Conservation (phyloP, 2,888 invertebrate genomes). For the Xylophagus ater region DNA sequence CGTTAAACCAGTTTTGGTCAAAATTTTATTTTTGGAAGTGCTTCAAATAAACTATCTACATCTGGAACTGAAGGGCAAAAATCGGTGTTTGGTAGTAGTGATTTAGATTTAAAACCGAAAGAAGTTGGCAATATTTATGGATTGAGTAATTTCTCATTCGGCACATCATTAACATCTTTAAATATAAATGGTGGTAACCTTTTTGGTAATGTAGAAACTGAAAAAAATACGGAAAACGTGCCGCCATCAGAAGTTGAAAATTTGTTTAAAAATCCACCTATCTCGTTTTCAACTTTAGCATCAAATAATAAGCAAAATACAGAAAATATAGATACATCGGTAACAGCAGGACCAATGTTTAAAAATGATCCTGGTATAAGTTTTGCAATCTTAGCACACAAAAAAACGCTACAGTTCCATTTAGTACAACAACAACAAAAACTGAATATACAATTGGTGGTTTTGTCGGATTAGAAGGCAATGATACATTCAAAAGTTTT, state of each 20-base stretch:
- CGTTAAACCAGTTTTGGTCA: constrained; percentile 23
- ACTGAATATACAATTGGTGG: constrained; percentile 23
- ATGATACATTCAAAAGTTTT: constrained; percentile 34
- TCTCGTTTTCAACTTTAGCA: too few relatives aligned
- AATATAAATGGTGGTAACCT: too few relatives aligned
- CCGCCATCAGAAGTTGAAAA: constrained; percentile 2
- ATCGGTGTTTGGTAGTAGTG: too few relatives aligned
- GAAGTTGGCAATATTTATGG: too few relatives aligned
- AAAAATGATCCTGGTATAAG: constrained; percentile 29
- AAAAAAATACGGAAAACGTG: too few relatives aligned
- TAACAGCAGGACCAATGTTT: constrained; percentile 19
- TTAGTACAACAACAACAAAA: constrained; percentile 13
- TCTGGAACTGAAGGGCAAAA: too few relatives aligned
- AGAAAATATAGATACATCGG: background rate
- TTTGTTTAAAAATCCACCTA: constrained; percentile 4
- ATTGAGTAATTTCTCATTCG: too few relatives aligned
- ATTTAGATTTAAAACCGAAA: too few relatives aligned
- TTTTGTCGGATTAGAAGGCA: constrained; percentile 34
- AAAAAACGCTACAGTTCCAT: constrained; percentile 22
- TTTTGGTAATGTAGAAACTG: too few relatives aligned
- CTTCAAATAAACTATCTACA: too few relatives aligned
- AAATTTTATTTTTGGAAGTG: constrained; percentile 21
- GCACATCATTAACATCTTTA: too few relatives aligned
- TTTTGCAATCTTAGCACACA: constrained; percentile 35
- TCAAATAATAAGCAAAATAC: background rate